phyloP scores from a whole-genome alignment of 35 echinoderm and acorn worm species.

The Eucidaris tribuloides region DNA sequence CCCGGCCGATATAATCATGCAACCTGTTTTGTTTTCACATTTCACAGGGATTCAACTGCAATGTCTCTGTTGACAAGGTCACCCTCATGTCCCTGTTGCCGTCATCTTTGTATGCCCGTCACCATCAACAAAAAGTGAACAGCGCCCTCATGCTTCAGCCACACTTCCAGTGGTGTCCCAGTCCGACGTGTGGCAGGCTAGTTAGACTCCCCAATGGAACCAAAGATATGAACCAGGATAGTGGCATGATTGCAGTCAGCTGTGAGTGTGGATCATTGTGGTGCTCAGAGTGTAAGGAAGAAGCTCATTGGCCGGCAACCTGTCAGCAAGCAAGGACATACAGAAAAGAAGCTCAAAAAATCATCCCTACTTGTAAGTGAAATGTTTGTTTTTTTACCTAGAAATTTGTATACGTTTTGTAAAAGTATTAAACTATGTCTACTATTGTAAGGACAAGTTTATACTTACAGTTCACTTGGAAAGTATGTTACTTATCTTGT shows the following conservation, averaged over 20 bases:
- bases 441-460: too few relatives aligned
- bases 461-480: too few relatives aligned
- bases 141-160: slow-evolving; percentile 43
- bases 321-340: slow-evolving; percentile 83
- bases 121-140: slow-evolving; percentile 31
- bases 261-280: slow-evolving; percentile 88
- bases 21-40: too few relatives aligned
- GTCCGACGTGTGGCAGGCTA: slow-evolving; percentile 65
- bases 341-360: background rate
- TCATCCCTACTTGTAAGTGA: background rate
- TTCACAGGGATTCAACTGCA: slow-evolving; percentile 69
- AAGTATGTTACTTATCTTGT: too few relatives aligned
- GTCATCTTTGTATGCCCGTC: slow-evolving; percentile 23
- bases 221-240: background rate
- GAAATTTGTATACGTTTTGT: too few relatives aligned
- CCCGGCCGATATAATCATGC: too few relatives aligned
- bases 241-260: slow-evolving; percentile 32
- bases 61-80: slow-evolving; percentile 47
- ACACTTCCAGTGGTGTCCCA: slow-evolving; percentile 71
- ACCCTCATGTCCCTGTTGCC: slow-evolving; percentile 64
- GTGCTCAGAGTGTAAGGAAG: slow-evolving; percentile 80
- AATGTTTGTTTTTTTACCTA: background rate
- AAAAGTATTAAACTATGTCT: too few relatives aligned
- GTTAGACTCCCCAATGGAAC: background rate
- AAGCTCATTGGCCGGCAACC: slow-evolving; percentile 88